Base-by-base conservation (phyloP, 2,113 vertebrate genomes). In the Vimba vimba region DNA sequence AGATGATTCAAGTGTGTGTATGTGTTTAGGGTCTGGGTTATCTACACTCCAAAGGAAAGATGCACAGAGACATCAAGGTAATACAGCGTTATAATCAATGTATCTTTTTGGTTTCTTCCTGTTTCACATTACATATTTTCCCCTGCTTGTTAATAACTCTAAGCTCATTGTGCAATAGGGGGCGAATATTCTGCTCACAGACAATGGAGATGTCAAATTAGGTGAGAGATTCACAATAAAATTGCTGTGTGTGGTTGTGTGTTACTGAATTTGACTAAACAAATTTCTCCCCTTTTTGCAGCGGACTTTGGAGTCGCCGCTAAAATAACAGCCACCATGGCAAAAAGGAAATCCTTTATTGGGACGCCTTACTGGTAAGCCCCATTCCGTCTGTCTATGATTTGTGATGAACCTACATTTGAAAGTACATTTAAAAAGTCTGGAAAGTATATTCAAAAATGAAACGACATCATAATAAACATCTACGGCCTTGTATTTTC, bases 31-130 rank as follows among this genome's bases (percentile, higher is more conserved):
- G 98, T 91, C 95, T 99, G 91, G 95, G 95, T 47, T 99, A 99
- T 94, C 95, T 99, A 88, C 98, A 99, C 92, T 95, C 82, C 90
- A 99, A 98, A 92, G 96, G 96, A 76, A 99, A 99, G 94, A 99
- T 99, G 98, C 98, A 99, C 90, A 96, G 98, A 89, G 98, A 99
- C 91, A 99, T 99, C 86, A 99, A 99, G 97, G 98, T 99, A 96
- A 52, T 1, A 0, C 74, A 19, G 23, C 25, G 8, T n/a, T 2
- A 36, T 27, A 52, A 30, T 84, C 2, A 71, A n/a, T 82, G 27
- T 74, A 4, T 33, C 23, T 33, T 30, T 8, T 50, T 84, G 81
- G 25, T 74, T 84, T 64, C 33, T 39, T 5, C 68, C 68, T 21
- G 30, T 69, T 69, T 69, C 66, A 69, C 19, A 36, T 33, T 23